Conservation (phyloP, 2,113 vertebrate species). For the Phalacrocorax carbo region DNA sequence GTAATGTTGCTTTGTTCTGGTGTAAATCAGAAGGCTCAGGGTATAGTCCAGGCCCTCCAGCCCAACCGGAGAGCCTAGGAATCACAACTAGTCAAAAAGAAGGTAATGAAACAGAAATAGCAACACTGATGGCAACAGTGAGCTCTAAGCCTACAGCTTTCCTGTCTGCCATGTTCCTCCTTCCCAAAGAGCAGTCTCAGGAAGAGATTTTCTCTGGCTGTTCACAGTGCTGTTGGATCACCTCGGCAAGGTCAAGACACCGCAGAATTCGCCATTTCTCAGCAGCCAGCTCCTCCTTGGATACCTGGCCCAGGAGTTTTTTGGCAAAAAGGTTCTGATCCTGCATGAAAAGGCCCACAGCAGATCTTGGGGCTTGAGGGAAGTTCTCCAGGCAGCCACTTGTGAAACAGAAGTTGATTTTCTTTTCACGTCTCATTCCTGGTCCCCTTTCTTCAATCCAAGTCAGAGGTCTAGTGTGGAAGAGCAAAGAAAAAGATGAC, state of each 20-base stretch:
- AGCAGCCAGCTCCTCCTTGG: slow-evolving; percentile 73
- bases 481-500: not conserved
- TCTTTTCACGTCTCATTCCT: slow-evolving; percentile 81
- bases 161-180: not conserved
- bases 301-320: slow-evolving; percentile 83
- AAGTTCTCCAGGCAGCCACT: slow-evolving; percentile 80
- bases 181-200: not conserved
- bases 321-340: slow-evolving; percentile 86
- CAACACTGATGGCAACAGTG: not conserved
- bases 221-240: slow-evolving; percentile 77
- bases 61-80: not conserved
- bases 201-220: slow-evolving; percentile 4
- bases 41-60: not conserved
- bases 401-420: slow-evolving; percentile 86
- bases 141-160: not conserved
- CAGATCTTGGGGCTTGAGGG: slow-evolving; percentile 72
- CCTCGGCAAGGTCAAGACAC: slow-evolving; percentile 83
- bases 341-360: slow-evolving; percentile 90
- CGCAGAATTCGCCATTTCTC: slow-evolving; percentile 83
- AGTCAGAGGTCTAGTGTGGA: slow-evolving; percentile 77
- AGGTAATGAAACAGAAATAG: not conserved
- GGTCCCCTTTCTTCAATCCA: slow-evolving; percentile 92
- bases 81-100: not conserved
- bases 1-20: not conserved
- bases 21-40: not conserved